Conservation (phyloP, 2,888 invertebrate species). For the Tiphia femorata region DNA sequence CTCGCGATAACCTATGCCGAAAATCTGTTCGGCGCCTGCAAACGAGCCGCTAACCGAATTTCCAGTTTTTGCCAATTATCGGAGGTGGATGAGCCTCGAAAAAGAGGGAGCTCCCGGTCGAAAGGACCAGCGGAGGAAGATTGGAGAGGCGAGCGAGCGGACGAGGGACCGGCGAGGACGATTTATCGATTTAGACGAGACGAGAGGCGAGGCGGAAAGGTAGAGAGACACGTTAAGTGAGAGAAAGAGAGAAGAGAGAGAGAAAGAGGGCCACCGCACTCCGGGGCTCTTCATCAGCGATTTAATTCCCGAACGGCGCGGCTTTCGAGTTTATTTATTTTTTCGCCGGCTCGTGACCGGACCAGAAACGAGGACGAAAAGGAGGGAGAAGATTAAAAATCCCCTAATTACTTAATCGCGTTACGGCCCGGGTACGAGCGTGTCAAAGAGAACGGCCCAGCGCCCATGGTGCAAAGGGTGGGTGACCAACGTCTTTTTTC, state of each 20-base stretch:
- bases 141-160: constrained; percentile 23
- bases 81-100: neutral
- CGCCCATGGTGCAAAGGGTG: constrained; percentile 4
- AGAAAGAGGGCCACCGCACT: constrained; percentile 4
- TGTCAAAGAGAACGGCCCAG: constrained; percentile 62
- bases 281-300: constrained; percentile 57
- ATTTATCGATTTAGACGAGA: constrained; percentile 55
- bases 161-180: constrained; percentile 23
- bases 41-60: neutral
- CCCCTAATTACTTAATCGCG: constrained; percentile 65
- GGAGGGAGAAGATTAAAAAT: constrained; percentile 61
- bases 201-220: constrained; percentile 15
- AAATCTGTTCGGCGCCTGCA: no score
- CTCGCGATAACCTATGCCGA: neutral
- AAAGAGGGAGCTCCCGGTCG: constrained; percentile 3
- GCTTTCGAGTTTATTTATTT: constrained; percentile 63
- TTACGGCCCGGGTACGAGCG: constrained; percentile 56
- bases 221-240: neutral
- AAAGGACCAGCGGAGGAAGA: constrained; percentile 7
- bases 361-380: constrained; percentile 47
- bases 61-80: constrained; percentile 8
- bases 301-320: constrained; percentile 59
- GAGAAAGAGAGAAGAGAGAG: neutral
- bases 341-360: constrained; percentile 56
- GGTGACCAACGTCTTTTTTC: constrained; percentile 16